Base-by-base conservation (phyloP, 2,888 invertebrate species). In the Clanis bilineata region DNA sequence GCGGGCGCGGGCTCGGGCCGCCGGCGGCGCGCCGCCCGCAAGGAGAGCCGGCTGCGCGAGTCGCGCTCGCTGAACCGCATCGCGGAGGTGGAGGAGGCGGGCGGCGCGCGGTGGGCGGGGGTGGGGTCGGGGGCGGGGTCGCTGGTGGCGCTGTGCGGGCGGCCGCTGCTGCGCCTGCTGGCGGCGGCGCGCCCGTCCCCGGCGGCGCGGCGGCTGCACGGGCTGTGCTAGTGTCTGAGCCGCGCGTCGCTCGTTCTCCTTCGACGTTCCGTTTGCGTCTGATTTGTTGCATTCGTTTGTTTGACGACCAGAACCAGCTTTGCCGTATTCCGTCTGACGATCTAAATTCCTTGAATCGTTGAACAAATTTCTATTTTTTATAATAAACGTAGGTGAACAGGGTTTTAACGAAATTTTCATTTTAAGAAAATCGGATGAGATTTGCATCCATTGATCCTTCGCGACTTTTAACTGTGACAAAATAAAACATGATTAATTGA, bases 41-140 rank as follows among this genome's bases (percentile, higher is more conserved):
- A 94, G 66, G 90, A 91, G 78, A 84, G 83, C 64, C 83, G 90
- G 2, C 86, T 97, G 60, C 93, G 97, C 9, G 97, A 97, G 88
- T 96, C 96, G 70, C 96, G 97, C 78, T 97, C 97, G 25, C 88
- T 97, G 63, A 97, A 97, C 84, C 94, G 97, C 66, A 97, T 97
- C 67, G 96, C 96, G 15, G 97, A 97, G 88, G 96, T 96, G 67
- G 96, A 96, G 83, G 96, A 96, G 82, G 95, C 95, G 59, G 82
- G 79, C 60, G 83, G 83, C 57, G 94, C 85, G 69, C 86, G 89
- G 57, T 86, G 90, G 79, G 81, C 79, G 61, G 83, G 83, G 56
- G 94, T 85, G 69, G 86, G 89, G 56, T 86, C 89, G 79, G 81
- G 72, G 88, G 83, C 68, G 83, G 85, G 66, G 86, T n/a, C 88